Conservation (phyloP, 2,113 vertebrate species). For the Rutilus rutilus region DNA sequence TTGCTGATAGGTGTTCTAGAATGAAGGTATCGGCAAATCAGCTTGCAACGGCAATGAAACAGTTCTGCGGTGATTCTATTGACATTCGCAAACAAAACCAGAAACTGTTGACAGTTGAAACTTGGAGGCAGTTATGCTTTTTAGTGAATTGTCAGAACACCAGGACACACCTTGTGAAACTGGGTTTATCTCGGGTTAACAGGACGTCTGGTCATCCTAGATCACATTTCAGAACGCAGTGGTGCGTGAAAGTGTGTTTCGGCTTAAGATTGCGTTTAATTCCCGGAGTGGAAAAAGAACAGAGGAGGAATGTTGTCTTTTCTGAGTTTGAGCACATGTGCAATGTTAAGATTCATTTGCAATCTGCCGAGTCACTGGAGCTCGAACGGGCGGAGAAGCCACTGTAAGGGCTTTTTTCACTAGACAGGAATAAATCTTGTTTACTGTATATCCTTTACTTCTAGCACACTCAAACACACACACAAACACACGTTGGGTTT, state of each 20-base stretch:
- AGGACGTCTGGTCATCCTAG: neutral
- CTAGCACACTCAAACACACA: neutral
- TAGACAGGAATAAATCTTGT: neutral
- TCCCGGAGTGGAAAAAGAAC: neutral
- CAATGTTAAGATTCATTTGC: constrained; percentile 16
- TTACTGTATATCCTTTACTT: constrained; percentile 7
- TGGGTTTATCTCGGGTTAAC: neutral
- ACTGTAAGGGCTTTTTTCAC: neutral
- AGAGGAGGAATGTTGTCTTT: constrained; percentile 11
- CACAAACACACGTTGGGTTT: neutral
- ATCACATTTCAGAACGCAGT: neutral
- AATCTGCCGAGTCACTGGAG: constrained; percentile 14
- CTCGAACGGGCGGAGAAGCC: neutral
- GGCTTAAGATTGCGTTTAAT: constrained; percentile 8
- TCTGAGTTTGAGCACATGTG: neutral
- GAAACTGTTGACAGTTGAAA: neutral
- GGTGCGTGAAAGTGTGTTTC: constrained; percentile 1
- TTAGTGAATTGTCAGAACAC: neutral
- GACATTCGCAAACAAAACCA: neutral
- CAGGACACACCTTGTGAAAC: neutral
- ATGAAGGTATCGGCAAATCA: neutral
- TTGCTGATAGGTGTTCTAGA: constrained; percentile 25
- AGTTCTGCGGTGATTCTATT: neutral
- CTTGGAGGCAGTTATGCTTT: neutral
- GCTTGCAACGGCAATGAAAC: constrained; percentile 3